phyloP scores from a whole-genome alignment of 2,797 vertebrate genomes.

The Selene dorsalis region DNA sequence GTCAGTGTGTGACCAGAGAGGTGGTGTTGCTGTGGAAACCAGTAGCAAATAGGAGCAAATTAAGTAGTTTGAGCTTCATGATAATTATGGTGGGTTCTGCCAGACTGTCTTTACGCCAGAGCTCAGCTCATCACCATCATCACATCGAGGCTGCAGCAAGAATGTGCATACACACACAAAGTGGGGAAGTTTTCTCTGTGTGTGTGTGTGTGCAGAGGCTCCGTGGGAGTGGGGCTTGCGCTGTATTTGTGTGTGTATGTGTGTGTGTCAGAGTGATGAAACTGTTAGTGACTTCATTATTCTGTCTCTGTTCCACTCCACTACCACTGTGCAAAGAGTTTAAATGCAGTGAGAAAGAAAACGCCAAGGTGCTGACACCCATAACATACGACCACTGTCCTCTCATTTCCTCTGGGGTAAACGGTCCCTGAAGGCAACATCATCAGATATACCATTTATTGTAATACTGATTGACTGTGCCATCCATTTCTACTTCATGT shows the following conservation, averaged over 20 bases:
- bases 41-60: constrained; percentile 78
- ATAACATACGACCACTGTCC: not conserved
- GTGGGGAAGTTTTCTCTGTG: constrained; percentile 2
- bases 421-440: constrained; percentile 18
- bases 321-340: constrained; percentile 9
- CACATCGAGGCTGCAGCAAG: not conserved
- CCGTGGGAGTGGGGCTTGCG: not conserved
- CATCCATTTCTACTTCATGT: constrained; percentile 11
- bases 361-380: constrained; percentile 1
- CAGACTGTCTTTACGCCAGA: constrained; percentile 40
- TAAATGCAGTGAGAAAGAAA: constrained; percentile 19
- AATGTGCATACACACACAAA: not conserved
- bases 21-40: constrained; percentile 89
- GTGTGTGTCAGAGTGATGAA: constrained; percentile 36
- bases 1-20: constrained; percentile 86
- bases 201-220: constrained; percentile 10
- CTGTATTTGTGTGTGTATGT: not conserved
- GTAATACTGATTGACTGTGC: constrained; percentile 23
- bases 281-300: constrained; percentile 45
- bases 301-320: constrained; percentile 38
- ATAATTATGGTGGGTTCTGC: constrained; percentile 79
- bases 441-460: constrained; percentile 3
- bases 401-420: constrained; percentile 22
- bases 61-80: constrained; percentile 80
- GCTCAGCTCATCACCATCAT: constrained; percentile 30